Evolutionary conservation across 2,113 vertebrate genomes (phyloP), one percentile per base, ranked within the genome.

Genomic region (Maccullochella peelii): DNA sequence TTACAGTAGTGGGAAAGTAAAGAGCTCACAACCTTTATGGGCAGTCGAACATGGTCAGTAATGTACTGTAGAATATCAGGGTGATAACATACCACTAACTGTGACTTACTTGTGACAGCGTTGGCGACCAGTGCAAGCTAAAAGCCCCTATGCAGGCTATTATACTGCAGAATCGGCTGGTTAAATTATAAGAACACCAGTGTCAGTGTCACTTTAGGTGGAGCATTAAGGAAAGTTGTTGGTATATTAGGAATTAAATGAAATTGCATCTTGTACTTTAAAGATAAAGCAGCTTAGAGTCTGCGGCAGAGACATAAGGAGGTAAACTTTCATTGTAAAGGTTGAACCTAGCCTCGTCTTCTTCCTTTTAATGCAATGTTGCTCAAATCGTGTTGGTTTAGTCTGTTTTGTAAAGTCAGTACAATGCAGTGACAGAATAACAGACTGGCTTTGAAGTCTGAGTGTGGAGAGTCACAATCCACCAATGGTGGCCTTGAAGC

Each of bases 51-150:
- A 63, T 86, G 86, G 73, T 79, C 73, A 80, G 68, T 80, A 66
- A 85, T 90, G 68, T 85, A 70, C 66, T 80, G 86, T 62, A 77
- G 77, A 85, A 79, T 74, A 80, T 84, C 58, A 72, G 55, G 78
- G 80, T 79, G 71, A 89, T 81, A 77, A 75, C 33, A 57, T 54
- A 79, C 52, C 63, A 23, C 58, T 86, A 84, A 74, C 30, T 82
- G 63, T 79, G 84, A 86, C 61, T 83, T 82, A 70, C n/a, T 21
- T 80, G 72, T 80, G 89, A 84, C 79, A 83, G 73, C 65, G 76
- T 85, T 63, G 61, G 80, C 54, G 82, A 68, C 62, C 71, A 80
- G 77, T 77, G 75, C 57, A 40, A 77, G 71, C 25, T 88, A 79
- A 89, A 87, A 83, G 83, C 82, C 88, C 77, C 73, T 57, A 42